phyloP scores from a whole-genome alignment of 2,888 invertebrate species.

The Synanthedon formicaeformis region DNA sequence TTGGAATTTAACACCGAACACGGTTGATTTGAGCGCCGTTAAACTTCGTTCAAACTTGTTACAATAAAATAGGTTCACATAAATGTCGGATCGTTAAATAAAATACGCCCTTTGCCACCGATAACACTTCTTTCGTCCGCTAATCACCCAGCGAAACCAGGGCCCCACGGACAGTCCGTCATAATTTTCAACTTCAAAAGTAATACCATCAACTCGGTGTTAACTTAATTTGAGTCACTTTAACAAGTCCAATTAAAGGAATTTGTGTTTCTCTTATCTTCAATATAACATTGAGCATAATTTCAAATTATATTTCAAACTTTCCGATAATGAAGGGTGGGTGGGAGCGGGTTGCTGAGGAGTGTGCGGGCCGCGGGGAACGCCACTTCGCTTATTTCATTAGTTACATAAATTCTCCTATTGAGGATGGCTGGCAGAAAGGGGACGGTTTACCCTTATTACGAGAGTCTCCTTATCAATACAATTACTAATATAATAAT shows the following conservation, averaged over 20 bases:
- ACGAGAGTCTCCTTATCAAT: slow-evolving; percentile 72
- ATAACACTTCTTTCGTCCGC: slow-evolving; percentile 53
- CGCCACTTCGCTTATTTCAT: slow-evolving; percentile 69
- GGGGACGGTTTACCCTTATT: slow-evolving; percentile 71
- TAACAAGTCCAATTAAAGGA: slow-evolving; percentile 72
- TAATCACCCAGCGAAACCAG: slow-evolving; percentile 50
- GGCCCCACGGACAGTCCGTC: slow-evolving; percentile 57
- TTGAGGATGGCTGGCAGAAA: slow-evolving; percentile 70
- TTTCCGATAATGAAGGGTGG: slow-evolving; percentile 71
- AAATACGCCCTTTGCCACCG: slow-evolving; percentile 38
- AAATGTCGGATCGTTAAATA: slow-evolving; percentile 38
- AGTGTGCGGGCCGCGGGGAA: slow-evolving; percentile 26
- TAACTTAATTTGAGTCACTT: slow-evolving; percentile 72
- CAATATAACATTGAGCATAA: slow-evolving; percentile 72
- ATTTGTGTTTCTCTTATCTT: slow-evolving; percentile 72
- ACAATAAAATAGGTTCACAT: slow-evolving; percentile 23
- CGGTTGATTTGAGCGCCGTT: not conserved
- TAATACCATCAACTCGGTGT: slow-evolving; percentile 71
- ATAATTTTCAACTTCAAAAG: slow-evolving; percentile 67
- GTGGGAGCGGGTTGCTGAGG: slow-evolving; percentile 25
- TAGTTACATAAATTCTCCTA: slow-evolving; percentile 72
- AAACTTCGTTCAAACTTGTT: not conserved
- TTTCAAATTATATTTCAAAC: slow-evolving; percentile 72
- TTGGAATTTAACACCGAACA: not conserved
- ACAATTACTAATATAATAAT: slow-evolving; percentile 72